Percentiles rank a stretch among this genome's conserved stretches.
Conservation (phyloP, 2,113 vertebrate genomes). For the Stegastes partitus region DNA sequence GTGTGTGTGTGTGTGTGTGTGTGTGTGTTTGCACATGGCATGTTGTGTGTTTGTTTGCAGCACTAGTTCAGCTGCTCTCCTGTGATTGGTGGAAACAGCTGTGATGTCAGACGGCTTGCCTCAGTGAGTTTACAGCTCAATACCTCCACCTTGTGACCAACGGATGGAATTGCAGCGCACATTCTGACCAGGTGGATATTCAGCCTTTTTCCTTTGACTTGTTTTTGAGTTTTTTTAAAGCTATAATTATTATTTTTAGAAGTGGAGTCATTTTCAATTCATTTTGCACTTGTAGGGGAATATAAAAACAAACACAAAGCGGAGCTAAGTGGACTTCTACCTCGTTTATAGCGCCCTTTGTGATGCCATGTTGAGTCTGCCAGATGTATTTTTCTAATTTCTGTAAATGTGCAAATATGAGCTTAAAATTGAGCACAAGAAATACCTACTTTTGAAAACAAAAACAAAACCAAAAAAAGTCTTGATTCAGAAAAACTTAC, state of each 20-base stretch:
- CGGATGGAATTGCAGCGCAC: background rate
- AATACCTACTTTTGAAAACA: background rate
- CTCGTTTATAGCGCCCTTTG: background rate
- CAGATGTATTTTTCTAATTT: background rate
- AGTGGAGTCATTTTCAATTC: background rate
- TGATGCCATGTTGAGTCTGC: too few species aligned
- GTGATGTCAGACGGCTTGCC: background rate
- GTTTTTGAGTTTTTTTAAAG: background rate
- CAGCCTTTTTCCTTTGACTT: too few species aligned
- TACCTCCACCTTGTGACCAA: slow-evolving; percentile 45
- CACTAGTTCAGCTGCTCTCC: background rate
- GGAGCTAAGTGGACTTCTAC: background rate
- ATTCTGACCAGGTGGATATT: background rate
- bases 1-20: background rate
- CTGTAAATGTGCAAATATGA: background rate
- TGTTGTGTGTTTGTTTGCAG: background rate
- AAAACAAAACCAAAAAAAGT: background rate
- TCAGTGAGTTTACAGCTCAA: slow-evolving; percentile 27
- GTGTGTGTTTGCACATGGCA: background rate
- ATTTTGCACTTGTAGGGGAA: background rate
- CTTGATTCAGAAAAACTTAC: slow-evolving; percentile 82
- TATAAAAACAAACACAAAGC: background rate
- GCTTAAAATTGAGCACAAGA: slow-evolving; percentile 3
- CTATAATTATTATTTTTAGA: background rate
- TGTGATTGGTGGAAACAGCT: slow-evolving; percentile 14